Evolutionary conservation across 2,888 invertebrate species (phyloP), one percentile per base, ranked within the genome.

Genomic region (Apamea anceps): DNA sequence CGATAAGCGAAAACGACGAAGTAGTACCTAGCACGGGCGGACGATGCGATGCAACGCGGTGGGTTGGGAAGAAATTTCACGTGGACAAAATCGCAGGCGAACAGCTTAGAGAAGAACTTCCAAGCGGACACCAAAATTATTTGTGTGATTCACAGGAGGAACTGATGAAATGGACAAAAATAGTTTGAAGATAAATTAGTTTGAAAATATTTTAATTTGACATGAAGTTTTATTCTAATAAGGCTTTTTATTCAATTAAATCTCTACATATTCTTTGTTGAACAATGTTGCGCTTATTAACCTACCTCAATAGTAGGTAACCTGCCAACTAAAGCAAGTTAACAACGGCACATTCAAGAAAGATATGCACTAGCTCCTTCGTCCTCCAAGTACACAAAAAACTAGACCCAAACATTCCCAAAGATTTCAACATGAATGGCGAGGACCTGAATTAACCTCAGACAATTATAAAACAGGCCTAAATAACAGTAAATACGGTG

Each of bases 381-480:
- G 67, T 60, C 60, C n/a, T n/a, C 28, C n/a, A 62, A 72, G 54
- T 37, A 75, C 13, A 76, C 75, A 87, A 85, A 85, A 71, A 85
- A 85, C 60, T 77, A 66, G 75, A 62, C n/a, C 13, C 51, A 54
- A 72, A 75, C 77, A 77, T 80, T 77, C 18, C 6, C 66, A 77
- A 87, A 81, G 66, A 85, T 87, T 75, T 87, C 72, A 68, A 60
- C 54, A 51, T 76, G 75, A 87, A 88, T 85, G 88, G 82, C 88
- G 77, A 65, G 13, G 54, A 81, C 75, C 72, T 80, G 77, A 84
- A 87, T 87, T 81, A 81, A 85, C 77, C 68, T 72, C 70, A 60
- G 65, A 67, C 88, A 86, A 85, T 85, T 82, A 90, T 86, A 86
- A 86, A 90, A 90, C 87, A 76, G 79, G 85, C 68, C 75, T 62